Conservation (phyloP, 2,888 invertebrate species). For the Tipula helvola region DNA sequence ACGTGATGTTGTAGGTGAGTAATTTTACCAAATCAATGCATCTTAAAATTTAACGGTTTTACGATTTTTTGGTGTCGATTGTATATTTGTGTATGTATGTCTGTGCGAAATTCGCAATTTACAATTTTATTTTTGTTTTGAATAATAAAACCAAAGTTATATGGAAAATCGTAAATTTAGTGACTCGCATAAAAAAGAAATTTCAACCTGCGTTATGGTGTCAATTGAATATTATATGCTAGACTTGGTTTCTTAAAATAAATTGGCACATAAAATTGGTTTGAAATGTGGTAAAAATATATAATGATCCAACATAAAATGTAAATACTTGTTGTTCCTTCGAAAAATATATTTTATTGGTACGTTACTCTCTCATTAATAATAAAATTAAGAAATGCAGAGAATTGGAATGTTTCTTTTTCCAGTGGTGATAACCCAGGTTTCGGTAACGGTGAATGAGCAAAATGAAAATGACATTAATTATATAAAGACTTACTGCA, state of each 20-base stretch:
- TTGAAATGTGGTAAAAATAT: background rate
- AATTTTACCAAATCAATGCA: background rate
- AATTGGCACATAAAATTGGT: background rate
- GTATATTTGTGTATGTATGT: background rate
- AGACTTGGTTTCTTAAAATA: background rate
- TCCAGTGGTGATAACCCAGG: too few relatives aligned
- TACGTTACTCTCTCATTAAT: too few relatives aligned
- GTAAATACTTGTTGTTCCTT: too few relatives aligned
- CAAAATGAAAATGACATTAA: too few relatives aligned
- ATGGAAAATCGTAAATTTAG: background rate
- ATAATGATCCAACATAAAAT: too few relatives aligned
- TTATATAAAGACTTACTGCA: too few relatives aligned
- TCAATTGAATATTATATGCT: background rate
- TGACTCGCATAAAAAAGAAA: background rate
- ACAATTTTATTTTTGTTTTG: background rate
- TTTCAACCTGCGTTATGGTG: background rate
- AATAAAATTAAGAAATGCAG: too few relatives aligned
- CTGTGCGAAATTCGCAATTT: background rate
- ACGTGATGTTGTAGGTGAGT: constrained; percentile 46
- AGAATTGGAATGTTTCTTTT: too few relatives aligned
- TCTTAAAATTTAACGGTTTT: background rate
- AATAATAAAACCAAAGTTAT: background rate
- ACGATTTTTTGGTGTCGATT: background rate
- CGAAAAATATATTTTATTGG: too few relatives aligned
- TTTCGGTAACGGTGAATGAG: too few relatives aligned